Conservation (phyloP, 2,888 invertebrate genomes). For the Caenorhabditis uteleia region DNA sequence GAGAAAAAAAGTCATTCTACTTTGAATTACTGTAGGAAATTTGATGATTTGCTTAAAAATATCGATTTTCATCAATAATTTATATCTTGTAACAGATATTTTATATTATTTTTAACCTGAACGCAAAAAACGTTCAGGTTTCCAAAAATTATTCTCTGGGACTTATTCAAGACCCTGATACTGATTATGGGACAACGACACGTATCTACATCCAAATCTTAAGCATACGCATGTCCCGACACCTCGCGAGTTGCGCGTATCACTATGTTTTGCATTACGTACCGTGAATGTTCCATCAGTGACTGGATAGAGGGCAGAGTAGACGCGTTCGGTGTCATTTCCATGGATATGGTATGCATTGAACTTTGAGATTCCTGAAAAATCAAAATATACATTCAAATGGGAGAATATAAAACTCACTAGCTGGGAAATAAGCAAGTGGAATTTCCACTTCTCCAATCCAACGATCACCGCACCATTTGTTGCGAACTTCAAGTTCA, state of each 20-base stretch:
- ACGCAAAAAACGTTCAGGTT: too few species aligned
- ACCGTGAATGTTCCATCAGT: conserved; percentile 66
- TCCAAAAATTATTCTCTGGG: too few species aligned
- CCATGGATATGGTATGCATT: conserved; percentile 75
- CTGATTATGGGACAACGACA: conserved; percentile 1
- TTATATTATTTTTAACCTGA: too few species aligned
- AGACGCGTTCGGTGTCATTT: conserved; percentile 70
- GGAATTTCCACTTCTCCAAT: conserved; percentile 73
- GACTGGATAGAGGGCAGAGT: conserved; percentile 72
- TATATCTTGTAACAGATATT: too few species aligned
- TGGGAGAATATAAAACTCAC: conserved; percentile 27
- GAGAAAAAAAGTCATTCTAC: background rate
- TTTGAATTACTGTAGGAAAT: too few species aligned
- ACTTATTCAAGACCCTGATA: too few species aligned
- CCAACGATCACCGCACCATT: conserved; percentile 63
- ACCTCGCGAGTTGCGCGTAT: too few species aligned
- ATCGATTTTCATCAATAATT: too few species aligned
- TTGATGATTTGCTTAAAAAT: too few species aligned
- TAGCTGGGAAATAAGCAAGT: conserved; percentile 71
- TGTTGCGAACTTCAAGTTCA: conserved; percentile 62
- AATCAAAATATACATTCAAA: background rate
- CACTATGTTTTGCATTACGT: conserved; percentile 1
- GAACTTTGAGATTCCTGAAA: conserved; percentile 71
- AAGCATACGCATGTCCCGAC: conserved; percentile 5
- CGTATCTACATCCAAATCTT: background rate